Evolutionary conservation across 1,140 invertebrate species (phyloP).

Genomic region (Nautilus pompilius): DNA sequence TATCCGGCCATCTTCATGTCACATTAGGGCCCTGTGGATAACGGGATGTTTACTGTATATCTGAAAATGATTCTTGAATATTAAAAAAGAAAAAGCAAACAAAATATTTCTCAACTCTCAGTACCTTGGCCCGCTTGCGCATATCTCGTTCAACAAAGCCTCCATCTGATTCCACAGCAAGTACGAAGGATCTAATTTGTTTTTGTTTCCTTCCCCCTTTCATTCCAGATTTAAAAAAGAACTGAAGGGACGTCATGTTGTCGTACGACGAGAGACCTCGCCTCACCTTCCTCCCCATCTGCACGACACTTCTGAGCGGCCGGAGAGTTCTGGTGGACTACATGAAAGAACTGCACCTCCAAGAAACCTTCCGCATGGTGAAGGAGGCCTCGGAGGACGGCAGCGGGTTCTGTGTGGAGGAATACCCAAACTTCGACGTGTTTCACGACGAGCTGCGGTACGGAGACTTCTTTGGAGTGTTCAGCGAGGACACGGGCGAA

Average conservation of each 20-base stretch:
- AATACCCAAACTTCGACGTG: slow-evolving; percentile 26
- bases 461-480: slow-evolving; percentile 29
- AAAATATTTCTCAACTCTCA: too few relatives aligned
- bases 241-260: neutral
- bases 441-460: slow-evolving; percentile 27
- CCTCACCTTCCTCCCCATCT: slow-evolving; percentile 17
- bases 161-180: too few relatives aligned
- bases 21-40: too few relatives aligned
- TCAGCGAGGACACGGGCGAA: slow-evolving; percentile 21
- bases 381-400: slow-evolving; percentile 22
- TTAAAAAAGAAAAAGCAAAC: too few relatives aligned
- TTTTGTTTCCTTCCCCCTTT: too few relatives aligned
- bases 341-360: slow-evolving; percentile 29
- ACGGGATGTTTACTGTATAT: too few relatives aligned
- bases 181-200: too few relatives aligned
- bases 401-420: slow-evolving; percentile 31
- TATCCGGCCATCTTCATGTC: too few relatives aligned
- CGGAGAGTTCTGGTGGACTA: slow-evolving; percentile 24
- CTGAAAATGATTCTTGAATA: too few relatives aligned
- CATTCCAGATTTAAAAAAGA: too few relatives aligned
- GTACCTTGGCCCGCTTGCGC: too few relatives aligned
- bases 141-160: too few relatives aligned
- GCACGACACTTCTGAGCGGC: slow-evolving; percentile 12
- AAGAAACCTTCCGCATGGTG: slow-evolving; percentile 31
- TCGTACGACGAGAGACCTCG: slow-evolving; percentile 2